These are phyloP conservation scores for Dicerorhinus sumatrensis DNA, from an alignment of 2,113 vertebrate genomes.

Conservation along the genomic window DNA sequence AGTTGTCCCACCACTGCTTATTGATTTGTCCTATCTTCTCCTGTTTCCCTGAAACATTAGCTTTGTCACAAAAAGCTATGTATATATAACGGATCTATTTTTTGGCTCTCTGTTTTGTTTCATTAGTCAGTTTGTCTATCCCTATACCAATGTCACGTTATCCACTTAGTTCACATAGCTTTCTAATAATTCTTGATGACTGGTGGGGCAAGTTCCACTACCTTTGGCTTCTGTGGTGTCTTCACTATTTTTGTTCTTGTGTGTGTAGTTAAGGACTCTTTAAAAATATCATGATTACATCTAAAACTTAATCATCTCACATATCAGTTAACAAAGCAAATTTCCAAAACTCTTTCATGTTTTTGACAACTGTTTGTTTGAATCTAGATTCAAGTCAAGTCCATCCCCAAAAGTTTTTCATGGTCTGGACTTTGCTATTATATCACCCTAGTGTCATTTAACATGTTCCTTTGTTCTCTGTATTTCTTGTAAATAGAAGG, in stretches of 20 bases:
- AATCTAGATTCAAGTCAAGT: neutral
- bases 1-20: slow-evolving; percentile 1
- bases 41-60: slow-evolving; percentile 62
- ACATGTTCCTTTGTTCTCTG: neutral
- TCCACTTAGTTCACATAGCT: neutral
- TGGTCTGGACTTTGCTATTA: neutral
- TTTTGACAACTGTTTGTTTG: neutral
- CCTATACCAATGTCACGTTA: neutral
- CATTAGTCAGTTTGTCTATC: neutral
- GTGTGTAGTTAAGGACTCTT: neutral
- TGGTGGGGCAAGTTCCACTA: neutral
- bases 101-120: neutral
- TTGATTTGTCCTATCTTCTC: slow-evolving; percentile 17
- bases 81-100: neutral
- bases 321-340: neutral
- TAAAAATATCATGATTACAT: neutral
- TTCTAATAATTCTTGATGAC: neutral
- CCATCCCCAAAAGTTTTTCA: neutral
- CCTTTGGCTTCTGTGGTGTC: neutral
- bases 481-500: neutral
- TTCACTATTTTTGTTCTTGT: neutral
- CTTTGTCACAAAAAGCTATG: slow-evolving; percentile 1
- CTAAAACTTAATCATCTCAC: neutral
- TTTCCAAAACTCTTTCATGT: neutral
- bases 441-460: neutral